phyloP scores from a whole-genome alignment of 2,797 vertebrate species.

The Alfaro cultratus region DNA sequence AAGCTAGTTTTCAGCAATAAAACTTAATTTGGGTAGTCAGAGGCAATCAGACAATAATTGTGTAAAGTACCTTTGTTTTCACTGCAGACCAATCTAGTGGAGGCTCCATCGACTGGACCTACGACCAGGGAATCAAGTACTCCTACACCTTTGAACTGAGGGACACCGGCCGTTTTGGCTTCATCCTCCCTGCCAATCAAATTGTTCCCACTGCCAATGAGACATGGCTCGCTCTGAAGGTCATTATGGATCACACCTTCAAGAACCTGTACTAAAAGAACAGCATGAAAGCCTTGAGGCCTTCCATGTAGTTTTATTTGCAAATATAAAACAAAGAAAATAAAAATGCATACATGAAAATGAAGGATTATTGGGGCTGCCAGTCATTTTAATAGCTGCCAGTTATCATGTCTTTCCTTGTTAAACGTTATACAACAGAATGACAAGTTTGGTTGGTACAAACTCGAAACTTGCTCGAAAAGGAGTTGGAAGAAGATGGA shows the following conservation, averaged over 20 bases:
- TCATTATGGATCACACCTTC: conserved; percentile 85
- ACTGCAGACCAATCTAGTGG: conserved; percentile 89
- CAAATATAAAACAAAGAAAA: neutral
- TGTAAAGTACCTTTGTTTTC: neutral
- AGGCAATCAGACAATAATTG: neutral
- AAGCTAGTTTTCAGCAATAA: neutral
- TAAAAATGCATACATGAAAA: neutral
- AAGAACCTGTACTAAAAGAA: conserved; percentile 79
- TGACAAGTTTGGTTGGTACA: too few relatives aligned
- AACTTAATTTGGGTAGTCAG: neutral
- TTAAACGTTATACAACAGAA: too few relatives aligned
- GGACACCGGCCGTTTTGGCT: conserved; percentile 89
- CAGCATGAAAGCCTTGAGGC: neutral
- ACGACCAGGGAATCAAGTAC: conserved; percentile 79
- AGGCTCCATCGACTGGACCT: conserved; percentile 90
- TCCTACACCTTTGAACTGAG: conserved; percentile 89
- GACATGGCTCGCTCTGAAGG: conserved; percentile 89
- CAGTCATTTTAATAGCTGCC: too few relatives aligned
- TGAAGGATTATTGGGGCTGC: too few relatives aligned
- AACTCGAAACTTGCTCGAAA: too few relatives aligned
- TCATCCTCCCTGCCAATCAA: conserved; percentile 89
- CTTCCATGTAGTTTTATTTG: neutral
- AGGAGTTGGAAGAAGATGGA: too few relatives aligned
- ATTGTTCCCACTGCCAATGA: conserved; percentile 91
- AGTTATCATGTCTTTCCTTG: too few relatives aligned